Conservation (phyloP, 2,113 vertebrate genomes). For the Tachycineta bicolor region DNA sequence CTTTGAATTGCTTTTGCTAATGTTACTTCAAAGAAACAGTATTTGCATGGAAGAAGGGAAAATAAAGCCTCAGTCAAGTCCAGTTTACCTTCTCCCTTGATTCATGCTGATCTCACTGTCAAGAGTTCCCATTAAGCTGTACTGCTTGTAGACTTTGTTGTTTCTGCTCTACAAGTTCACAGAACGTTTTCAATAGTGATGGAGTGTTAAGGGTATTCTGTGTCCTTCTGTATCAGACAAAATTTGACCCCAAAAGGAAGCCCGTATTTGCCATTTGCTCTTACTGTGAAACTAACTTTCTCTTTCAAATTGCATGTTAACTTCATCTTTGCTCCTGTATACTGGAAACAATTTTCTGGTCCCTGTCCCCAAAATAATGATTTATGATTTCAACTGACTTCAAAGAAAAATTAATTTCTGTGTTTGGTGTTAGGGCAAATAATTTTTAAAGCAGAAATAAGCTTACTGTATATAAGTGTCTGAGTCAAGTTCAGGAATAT, state of each 20-base stretch:
- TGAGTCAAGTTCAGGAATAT: not conserved
- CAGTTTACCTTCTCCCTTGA: not conserved
- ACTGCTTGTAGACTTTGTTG: not conserved
- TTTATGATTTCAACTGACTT: not conserved
- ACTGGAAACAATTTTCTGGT: not conserved
- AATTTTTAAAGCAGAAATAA: not conserved
- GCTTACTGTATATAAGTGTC: not conserved
- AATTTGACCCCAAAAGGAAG: not conserved
- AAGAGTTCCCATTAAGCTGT: not conserved
- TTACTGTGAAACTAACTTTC: not conserved
- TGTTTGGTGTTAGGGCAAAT: not conserved
- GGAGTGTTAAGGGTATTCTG: not conserved
- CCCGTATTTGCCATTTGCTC: not conserved
- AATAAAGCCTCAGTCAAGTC: not conserved
- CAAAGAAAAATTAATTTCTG: not conserved
- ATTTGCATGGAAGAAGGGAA: not conserved
- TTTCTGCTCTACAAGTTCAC: not conserved
- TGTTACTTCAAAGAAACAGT: constrained; percentile 33
- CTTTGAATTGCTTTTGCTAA: not conserved
- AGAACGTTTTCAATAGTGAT: not conserved
- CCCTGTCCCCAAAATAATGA: not conserved
- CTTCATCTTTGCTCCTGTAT: not conserved
- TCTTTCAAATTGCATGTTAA: not conserved
- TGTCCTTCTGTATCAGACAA: not conserved
- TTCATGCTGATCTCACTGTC: not conserved